Conservation (phyloP, 2,797 vertebrate species). For the Denticeps clupeoides region DNA sequence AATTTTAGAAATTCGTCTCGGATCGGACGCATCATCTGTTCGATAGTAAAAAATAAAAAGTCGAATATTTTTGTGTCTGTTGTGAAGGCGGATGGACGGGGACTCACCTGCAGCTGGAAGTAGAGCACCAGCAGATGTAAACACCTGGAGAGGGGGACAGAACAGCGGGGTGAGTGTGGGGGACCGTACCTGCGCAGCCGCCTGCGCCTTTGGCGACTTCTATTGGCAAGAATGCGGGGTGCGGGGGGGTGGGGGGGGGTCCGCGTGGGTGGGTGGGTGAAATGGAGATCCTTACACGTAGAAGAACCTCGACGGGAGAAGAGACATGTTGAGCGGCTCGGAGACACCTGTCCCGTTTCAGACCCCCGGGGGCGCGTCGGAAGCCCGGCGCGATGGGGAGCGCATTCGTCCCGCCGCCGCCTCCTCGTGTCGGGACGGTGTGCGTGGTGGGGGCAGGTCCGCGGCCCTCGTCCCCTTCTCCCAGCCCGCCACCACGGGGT, state of each 20-base stretch:
- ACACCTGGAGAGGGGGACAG: conserved; percentile 52
- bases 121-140: conserved; percentile 74
- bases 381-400: conserved; percentile 52
- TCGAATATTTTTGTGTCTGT: no score
- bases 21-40: no score
- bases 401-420: conserved; percentile 4
- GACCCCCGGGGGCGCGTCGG: conserved; percentile 47
- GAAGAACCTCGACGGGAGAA: conserved; percentile 67
- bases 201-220: conserved; percentile 65
- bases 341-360: conserved; percentile 66
- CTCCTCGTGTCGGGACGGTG: no score
- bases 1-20: no score
- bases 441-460: no score
- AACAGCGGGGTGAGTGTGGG: conserved; percentile 12
- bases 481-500: no score
- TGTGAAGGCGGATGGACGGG: no score
- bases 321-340: conserved; percentile 62
- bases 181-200: no score
- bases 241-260: conserved; percentile 24
- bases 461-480: no score
- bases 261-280: conserved; percentile 35
- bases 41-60: no score
- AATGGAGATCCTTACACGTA: conserved; percentile 64
- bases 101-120: conserved; percentile 71
- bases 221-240: conserved; percentile 63